Evolutionary conservation across 2,113 vertebrate genomes (phyloP), one percentile per base, ranked within the genome.

Genomic region (Struthio camelus): DNA sequence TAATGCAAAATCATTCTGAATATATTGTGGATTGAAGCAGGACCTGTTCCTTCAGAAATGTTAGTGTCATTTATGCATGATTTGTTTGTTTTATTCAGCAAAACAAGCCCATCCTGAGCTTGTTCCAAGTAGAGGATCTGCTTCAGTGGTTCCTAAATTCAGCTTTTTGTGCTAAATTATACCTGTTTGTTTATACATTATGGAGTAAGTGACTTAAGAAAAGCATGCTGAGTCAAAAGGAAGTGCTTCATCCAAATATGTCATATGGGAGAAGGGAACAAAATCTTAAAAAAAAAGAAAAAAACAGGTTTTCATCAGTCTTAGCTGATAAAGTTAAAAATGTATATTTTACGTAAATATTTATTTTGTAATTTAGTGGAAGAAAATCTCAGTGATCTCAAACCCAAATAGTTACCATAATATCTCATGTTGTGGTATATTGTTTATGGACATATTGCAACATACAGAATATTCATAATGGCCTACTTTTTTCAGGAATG

Each of bases 381-480:
- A 17, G 50, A 56, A 75, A 61, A 46, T 18, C 13, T 8, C 23
- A 36, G 17, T 71, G 11, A 70, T 80, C 34, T 85, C 48, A 51
- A 73, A 91, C 40, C 48, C 7, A 64, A 94, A 91, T 53, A 95
- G 96, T 94, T 96, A 42, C 94, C 66, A 94, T 94, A 89, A 93
- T 73, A 94, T 94, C 94, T 94, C 50, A n/a, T 42, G 27, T 88
- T 94, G 62, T 70, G 66, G 28, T 76, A 27, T 80, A 48, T 93
- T 94, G 79, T 87, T 94, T 96, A 90, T 64, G 86, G 83, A 38
- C n/a, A 46, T 79, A 87, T 87, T 93, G 80, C 86, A 85, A 79
- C 70, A 69, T 6, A 92, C 10, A 20, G 25, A 28, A 28, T 86
- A 76, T 69, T 94, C 51, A 24, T 87, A 76, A 93, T 34, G 30